Evolutionary conservation across 2,888 invertebrate genomes (phyloP), one percentile per base, ranked within the genome.

Genomic region (Bembecia ichneumoniformis): DNA sequence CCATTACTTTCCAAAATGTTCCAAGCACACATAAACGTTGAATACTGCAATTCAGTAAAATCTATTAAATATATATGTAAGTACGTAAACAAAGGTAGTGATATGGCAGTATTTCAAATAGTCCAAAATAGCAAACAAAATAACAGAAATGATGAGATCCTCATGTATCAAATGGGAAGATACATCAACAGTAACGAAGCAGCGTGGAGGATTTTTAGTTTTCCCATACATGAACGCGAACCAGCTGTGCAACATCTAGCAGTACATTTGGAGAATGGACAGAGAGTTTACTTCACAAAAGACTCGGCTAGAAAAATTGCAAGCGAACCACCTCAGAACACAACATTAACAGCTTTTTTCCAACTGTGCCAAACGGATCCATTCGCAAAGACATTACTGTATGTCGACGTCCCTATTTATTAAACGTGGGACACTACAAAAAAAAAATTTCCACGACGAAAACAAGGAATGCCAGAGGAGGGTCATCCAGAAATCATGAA

Each of bases 371-470:
- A 48, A 48, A 48, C 10, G 28, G 43, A 44, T 20, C 48, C 28
- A 10, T 48, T 48, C 20, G 43, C 48, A 44, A 36, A 14, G 43
- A 68, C 71, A 13, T 54, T 70, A 57, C 55, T 70, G 16, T 71
- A 71, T 57, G 58, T 60, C 14, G 67, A 72, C 52, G 59, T 72
- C 55, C 64, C 71, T 54, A 48, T 49, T 43, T 68, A 66, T 62
- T 69, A 53, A 49, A 71, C 66, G 48, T 68, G 63, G 64, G 68
- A 70, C 59, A 49, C 51, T 52, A 49, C 51, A 52, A 50, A 34
- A 48, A 44, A 53, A 49, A 47, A 54, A 49, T 40, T 49, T 47
- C 43, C 47, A 49, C 14, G 49, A 11, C 49, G 49, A 40, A 52
- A 52, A 36, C 54, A 49, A 52, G 54, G 54, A 34, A 34, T 40